These are phyloP conservation scores for Neosilurus hyrtlii DNA, from an alignment of 2,797 vertebrate genomes.

Conservation along the genomic window DNA sequence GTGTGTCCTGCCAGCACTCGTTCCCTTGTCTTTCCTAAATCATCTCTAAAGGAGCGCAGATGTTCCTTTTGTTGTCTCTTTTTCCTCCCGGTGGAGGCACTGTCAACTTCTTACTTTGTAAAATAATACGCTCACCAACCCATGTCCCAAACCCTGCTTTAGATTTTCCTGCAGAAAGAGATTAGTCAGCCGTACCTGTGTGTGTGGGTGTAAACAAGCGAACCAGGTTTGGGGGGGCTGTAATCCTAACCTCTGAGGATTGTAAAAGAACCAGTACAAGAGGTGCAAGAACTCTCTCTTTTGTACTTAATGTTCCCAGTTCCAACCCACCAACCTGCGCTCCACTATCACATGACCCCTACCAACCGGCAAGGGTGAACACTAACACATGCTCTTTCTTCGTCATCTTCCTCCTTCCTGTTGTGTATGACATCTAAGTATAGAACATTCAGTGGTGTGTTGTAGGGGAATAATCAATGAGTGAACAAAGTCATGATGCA, in stretches of 20 bases:
- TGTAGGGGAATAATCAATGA: not conserved
- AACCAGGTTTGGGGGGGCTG: not conserved
- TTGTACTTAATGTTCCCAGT: not conserved
- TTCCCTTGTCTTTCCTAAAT: constrained; percentile 25
- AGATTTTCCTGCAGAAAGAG: constrained; percentile 36
- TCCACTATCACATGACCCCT: not conserved
- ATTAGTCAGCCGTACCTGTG: constrained; percentile 36
- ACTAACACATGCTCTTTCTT: not conserved
- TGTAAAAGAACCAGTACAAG: not conserved
- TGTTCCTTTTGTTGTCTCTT: not conserved
- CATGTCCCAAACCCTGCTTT: constrained; percentile 1
- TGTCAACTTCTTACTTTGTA: not conserved
- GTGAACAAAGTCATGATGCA: not conserved
- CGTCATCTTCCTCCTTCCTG: not conserved
- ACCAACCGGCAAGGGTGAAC: not conserved
- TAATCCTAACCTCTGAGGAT: not conserved
- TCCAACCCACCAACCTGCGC: too few relatives aligned
- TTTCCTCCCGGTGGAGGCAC: not conserved
- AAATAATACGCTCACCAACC: constrained; percentile 42
- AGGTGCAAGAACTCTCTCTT: not conserved
- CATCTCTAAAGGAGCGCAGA: constrained; percentile 33
- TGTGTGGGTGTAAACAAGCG: constrained; percentile 40
- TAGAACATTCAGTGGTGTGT: not conserved
- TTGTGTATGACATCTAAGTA: too few relatives aligned
- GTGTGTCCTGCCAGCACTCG: constrained; percentile 35